Base-by-base conservation (phyloP, 1,140 invertebrate genomes). In the Magallana ariakensis region DNA sequence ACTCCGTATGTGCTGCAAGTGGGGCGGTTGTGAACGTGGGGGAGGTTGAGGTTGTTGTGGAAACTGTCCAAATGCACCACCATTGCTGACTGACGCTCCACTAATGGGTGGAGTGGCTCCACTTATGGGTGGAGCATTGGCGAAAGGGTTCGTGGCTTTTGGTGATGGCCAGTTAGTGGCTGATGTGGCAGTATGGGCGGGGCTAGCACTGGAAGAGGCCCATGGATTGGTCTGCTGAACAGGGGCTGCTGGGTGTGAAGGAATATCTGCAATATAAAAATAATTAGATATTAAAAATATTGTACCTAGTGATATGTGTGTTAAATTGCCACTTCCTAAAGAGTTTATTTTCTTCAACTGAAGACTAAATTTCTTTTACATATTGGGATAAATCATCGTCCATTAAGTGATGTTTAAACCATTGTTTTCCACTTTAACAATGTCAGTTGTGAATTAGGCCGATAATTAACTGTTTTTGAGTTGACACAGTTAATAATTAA, bases 101-200 rank as follows among this genome's bases (percentile, higher is more conserved):
- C 80, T 26, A 22, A 26, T 57, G 19, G 90, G 88, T 33, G 88
- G 90, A 88, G 81, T 84, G 66, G 87, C 56, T 60, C 66, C 81
- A 8, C 80, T 46, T 26, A 53, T 57, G 19, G 90, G 88, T 33
- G 88, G 90, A 88, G 81, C 85, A 75, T 57, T 90, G 87, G 83
- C 91, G 88, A 92, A 94, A 84, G 94, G 95, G 80, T 90, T 91
- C 84, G 85, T 96, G 95, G 53, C 96, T 96, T 82, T 97, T 96
- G 96, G 94, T 96, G 96, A 0, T 97, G 97, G 89, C 97, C 94
- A 80, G n/a, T 83, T 62, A 85, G 70, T 26, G 19, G 88, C 58
- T 80, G 80, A 55, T 55, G 26, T 81, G 26, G 70, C 55, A 19
- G 62, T 83, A 22, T 62, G 80, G 46, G 81, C 80, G 6, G 60